Base-by-base conservation (phyloP, 2,888 invertebrate species). In the Piscicola geometra region DNA sequence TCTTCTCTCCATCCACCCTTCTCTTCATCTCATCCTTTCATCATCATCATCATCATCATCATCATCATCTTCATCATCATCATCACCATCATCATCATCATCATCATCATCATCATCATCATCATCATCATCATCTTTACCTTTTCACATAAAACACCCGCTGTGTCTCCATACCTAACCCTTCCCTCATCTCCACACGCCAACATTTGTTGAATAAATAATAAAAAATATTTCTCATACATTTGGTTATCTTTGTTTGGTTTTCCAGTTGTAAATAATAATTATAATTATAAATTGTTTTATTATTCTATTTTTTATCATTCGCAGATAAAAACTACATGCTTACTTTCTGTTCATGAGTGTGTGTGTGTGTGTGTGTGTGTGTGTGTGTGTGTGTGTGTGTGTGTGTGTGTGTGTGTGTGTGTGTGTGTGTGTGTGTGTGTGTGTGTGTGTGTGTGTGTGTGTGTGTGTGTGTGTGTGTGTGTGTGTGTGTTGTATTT, bases 21-120 rank as follows among this genome's bases (percentile, higher is more conserved):
- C 67, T 30, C 25, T 33, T 21, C 9, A 64, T 30, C 67, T 32
- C 25, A 67, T 67, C 35, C 67, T 67, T 67, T 67, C 32, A 67
- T 30, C 25, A 21, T 33, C n/a, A n/a, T n/a, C n/a, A n/a, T n/a
- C n/a, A n/a, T 50, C 52, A 18, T 18, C 52, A 50, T 50, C 52
- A 50, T 50, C 12, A 18, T 18, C 52, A 47, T 70, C 71, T 41
- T 41, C 47, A 70, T 25, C 25, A 47, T 70, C 47, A 28, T 25
- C 47, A 70, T 69, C 70, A 1, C 36, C 70, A n/a, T 28, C 66
- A 50, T 50, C 52, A 50, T 50, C 52, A 50, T 15, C 15, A 15
- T 15, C 21, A 50, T 50, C 15, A 50, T 50, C 15, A 15, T 15
- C 52, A 21, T 50, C 15, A 15, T 15, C 52, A 15, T 50, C 15